A percentile compares a stretch with the other conserved stretches of the same genome.
Conservation (phyloP, 2,888 invertebrate species). For the Creontiades dilutus region DNA sequence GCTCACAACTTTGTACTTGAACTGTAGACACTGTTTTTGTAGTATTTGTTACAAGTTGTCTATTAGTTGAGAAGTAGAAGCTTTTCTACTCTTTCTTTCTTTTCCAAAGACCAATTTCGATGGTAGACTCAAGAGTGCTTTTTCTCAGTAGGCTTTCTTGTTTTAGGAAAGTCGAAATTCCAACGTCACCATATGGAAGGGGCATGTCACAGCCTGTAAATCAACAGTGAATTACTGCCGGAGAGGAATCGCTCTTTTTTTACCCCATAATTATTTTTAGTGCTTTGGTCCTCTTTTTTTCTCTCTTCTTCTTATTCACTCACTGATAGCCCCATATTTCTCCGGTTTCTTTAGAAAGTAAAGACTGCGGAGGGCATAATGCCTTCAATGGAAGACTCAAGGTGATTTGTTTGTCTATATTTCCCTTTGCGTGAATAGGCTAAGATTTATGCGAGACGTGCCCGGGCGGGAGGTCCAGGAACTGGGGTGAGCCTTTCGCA, state of each 20-base stretch:
- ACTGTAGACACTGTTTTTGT: no score
- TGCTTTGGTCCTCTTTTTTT: background rate
- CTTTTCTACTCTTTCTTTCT: no score
- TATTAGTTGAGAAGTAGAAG: no score
- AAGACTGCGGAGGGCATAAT: constrained; percentile 39
- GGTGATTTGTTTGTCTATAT: constrained; percentile 64
- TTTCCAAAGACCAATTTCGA: no score
- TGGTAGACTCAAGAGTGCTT: background rate
- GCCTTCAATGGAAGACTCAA: constrained; percentile 35
- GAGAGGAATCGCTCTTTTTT: background rate
- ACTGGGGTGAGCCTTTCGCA: background rate
- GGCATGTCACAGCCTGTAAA: background rate
- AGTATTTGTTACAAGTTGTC: no score
- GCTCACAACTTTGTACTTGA: no score
- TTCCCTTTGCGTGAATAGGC: constrained; percentile 47
- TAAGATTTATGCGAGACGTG: constrained; percentile 49
- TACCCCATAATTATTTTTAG: constrained; percentile 37
- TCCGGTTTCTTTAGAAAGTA: constrained; percentile 1
- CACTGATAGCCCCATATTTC: background rate
- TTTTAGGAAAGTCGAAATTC: background rate
- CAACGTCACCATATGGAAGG: background rate
- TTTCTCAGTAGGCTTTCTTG: background rate
- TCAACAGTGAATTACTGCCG: constrained; percentile 25
- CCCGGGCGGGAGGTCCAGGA: background rate
- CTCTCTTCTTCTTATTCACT: background rate